Evolutionary conservation across 2,113 vertebrate genomes (phyloP).

Genomic region (Muntiacus muntjak): DNA sequence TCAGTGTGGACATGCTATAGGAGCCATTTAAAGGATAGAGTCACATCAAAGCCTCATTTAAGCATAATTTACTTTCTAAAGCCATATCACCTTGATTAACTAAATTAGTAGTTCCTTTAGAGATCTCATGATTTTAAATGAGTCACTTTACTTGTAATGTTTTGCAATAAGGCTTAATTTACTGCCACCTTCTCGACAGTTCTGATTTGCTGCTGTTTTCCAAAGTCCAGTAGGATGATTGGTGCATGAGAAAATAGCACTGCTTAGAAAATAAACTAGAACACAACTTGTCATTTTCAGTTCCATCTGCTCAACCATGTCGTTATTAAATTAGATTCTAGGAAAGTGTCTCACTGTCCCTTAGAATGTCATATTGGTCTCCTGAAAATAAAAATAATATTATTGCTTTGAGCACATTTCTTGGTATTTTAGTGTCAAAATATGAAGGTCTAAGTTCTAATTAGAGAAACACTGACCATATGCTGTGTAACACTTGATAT

Average conservation of each 20-base stretch:
- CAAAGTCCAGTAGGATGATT: conserved; percentile 51
- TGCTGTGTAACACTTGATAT: neutral
- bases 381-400: conserved; percentile 33
- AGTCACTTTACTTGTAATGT: conserved; percentile 55
- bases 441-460: conserved; percentile 28
- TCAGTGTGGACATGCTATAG: neutral
- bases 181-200: conserved; percentile 6
- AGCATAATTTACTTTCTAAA: conserved; percentile 52
- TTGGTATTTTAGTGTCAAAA: conserved; percentile 47
- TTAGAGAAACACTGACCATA: conserved; percentile 15
- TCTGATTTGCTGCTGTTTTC: conserved; percentile 52
- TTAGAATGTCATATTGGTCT: conserved; percentile 52
- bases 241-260: conserved; percentile 49
- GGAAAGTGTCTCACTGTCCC: conserved; percentile 35
- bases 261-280: conserved; percentile 58
- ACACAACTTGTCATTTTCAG: conserved; percentile 52
- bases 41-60: conserved; percentile 36
- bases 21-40: neutral
- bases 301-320: conserved; percentile 27
- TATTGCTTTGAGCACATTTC: neutral
- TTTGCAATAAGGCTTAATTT: conserved; percentile 64
- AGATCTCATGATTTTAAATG: conserved; percentile 45
- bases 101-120: conserved; percentile 61
- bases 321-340: conserved; percentile 61
- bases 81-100: conserved; percentile 36